These are phyloP conservation scores for Myotis myotis DNA, from an alignment of 2,797 vertebrate genomes.

Conservation along the genomic window DNA sequence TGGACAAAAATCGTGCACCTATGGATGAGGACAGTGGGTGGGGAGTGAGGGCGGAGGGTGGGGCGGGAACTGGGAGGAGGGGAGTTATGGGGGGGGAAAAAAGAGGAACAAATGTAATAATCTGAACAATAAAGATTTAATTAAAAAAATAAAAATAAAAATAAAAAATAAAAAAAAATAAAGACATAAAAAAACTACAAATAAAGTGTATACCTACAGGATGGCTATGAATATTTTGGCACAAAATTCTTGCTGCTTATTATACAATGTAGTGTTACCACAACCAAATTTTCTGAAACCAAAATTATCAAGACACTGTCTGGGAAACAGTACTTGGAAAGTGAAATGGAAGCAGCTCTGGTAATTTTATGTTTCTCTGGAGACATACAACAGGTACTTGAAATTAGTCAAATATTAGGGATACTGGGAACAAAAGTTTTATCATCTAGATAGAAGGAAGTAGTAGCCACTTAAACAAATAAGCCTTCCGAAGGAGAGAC, in stretches of 20 bases:
- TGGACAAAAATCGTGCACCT: too few relatives aligned
- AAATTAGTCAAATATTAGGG: background rate
- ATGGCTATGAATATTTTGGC: background rate
- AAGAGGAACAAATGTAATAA: too few relatives aligned
- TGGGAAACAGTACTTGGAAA: background rate
- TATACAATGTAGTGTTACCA: background rate
- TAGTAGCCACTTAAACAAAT: background rate
- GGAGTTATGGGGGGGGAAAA: too few relatives aligned
- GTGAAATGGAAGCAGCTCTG: background rate
- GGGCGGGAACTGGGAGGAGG: too few relatives aligned
- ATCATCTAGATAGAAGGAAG: background rate
- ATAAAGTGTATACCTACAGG: background rate
- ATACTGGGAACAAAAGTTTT: background rate
- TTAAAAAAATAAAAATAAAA: too few relatives aligned
- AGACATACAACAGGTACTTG: background rate
- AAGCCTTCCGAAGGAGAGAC: background rate
- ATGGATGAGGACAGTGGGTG: too few relatives aligned
- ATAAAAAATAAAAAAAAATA: too few relatives aligned
- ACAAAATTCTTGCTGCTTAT: background rate
- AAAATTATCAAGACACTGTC: background rate
- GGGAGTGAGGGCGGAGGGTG: too few relatives aligned
- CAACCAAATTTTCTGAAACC: slow-evolving; percentile 10
- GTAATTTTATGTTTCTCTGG: background rate
- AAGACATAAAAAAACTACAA: background rate
- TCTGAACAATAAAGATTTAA: too few relatives aligned